phyloP scores from a whole-genome alignment of 2,888 invertebrate species.

The Schizotus pectinicornis region DNA sequence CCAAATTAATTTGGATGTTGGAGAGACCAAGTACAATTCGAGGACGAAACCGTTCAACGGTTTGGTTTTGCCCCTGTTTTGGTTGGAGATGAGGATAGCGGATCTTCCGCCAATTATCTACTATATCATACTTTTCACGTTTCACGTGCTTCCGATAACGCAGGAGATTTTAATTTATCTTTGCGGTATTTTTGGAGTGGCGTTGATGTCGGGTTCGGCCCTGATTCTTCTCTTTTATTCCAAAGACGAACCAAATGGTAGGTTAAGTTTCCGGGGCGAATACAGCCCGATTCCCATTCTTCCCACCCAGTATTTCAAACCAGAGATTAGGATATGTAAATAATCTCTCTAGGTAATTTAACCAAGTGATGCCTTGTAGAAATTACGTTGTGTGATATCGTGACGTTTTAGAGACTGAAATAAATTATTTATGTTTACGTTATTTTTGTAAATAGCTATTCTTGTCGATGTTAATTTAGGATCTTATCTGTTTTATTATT shows the following conservation, averaged over 20 bases:
- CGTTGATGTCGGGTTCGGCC: constrained; percentile 49
- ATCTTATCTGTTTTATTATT: constrained; percentile 5
- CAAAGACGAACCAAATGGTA: constrained; percentile 30
- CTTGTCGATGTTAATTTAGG: constrained; percentile 4
- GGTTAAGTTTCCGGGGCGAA: constrained; percentile 44
- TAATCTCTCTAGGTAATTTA: constrained; percentile 31
- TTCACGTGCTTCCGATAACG: constrained; percentile 42
- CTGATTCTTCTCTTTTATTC: constrained; percentile 39
- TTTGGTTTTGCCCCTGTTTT: constrained; percentile 72
- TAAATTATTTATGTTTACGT: constrained; percentile 38
- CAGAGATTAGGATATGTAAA: constrained; percentile 40
- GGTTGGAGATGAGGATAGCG: constrained; percentile 67
- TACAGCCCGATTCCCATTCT: constrained; percentile 53
- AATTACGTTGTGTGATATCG: constrained; percentile 29
- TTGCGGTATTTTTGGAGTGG: constrained; percentile 47
- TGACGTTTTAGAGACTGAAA: constrained; percentile 45
- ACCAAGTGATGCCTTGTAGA: constrained; percentile 25
- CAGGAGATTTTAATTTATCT: constrained; percentile 44
- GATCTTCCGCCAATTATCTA: constrained; percentile 42
- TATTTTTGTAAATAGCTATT: constrained; percentile 24
- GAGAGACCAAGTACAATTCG: constrained; percentile 66
- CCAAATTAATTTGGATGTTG: constrained; percentile 76
- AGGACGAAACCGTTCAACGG: constrained; percentile 68
- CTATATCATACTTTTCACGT: constrained; percentile 39
- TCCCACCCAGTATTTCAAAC: constrained; percentile 45